Conservation (phyloP, 2,888 invertebrate species). For the Callinectes sapidus region DNA sequence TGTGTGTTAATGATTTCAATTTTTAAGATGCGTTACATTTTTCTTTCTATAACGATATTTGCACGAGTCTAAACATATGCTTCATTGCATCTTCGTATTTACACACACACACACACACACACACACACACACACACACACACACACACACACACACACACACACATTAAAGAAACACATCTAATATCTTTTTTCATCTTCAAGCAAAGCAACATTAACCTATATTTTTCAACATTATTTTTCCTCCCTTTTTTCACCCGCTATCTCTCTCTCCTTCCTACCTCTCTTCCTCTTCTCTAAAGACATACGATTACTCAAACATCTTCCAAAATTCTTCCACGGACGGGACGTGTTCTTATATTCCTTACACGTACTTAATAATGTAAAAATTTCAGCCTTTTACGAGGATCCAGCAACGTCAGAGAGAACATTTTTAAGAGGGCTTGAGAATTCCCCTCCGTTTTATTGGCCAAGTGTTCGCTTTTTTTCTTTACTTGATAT, state of each 20-base stretch:
- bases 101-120: conserved; percentile 24
- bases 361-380: conserved; percentile 48
- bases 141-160: conserved; percentile 14
- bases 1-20: neutral
- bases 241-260: neutral
- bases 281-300: neutral
- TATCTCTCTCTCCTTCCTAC: neutral
- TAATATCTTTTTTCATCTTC: neutral
- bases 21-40: neutral
- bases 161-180: neutral
- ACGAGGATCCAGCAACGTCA: neutral
- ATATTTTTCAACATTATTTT: neutral
- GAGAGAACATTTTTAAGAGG: neutral
- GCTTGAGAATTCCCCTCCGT: neutral
- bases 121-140: conserved; percentile 36
- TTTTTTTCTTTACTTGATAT: neutral
- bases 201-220: neutral
- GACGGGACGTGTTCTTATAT: conserved; percentile 40
- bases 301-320: neutral
- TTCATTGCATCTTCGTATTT: neutral
- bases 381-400: conserved; percentile 36
- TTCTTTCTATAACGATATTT: conserved; percentile 9
- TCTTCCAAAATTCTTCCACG: neutral
- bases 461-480: neutral
- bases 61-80: neutral